A percentile compares a stretch with the other conserved stretches of the same genome.
phyloP scores from a whole-genome alignment of 2,888 invertebrate genomes.

The Nomada lathburiana region DNA sequence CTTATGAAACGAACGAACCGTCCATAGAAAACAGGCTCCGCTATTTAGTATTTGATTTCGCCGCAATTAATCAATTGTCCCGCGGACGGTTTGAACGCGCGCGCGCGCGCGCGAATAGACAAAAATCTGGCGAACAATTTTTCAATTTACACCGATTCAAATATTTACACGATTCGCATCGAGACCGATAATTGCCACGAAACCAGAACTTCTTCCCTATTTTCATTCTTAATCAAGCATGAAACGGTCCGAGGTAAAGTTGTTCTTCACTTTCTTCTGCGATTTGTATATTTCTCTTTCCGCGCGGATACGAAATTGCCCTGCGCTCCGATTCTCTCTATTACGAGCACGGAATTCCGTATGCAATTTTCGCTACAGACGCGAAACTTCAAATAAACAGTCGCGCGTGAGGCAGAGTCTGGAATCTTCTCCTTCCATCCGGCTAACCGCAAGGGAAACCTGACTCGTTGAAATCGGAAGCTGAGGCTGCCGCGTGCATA shows the following conservation, averaged over 20 bases:
- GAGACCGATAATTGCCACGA: too few species aligned
- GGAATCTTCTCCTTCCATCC: slow-evolving; percentile 21
- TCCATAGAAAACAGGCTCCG: neutral
- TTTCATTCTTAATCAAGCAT: neutral
- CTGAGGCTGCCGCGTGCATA: slow-evolving; percentile 7
- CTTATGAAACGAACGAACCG: slow-evolving; percentile 17
- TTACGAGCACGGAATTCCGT: neutral
- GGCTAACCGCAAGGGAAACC: slow-evolving; percentile 22
- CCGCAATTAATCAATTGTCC: neutral
- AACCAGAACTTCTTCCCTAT: too few species aligned
- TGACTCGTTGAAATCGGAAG: slow-evolving; percentile 9
- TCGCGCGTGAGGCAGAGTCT: slow-evolving; percentile 3
- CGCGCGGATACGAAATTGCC: neutral
- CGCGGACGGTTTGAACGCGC: neutral
- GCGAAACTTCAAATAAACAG: neutral
- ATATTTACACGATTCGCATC: too few species aligned
- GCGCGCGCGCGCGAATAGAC: too few species aligned
- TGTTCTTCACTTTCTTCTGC: neutral
- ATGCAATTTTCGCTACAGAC: slow-evolving; percentile 5
- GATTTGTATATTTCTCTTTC: neutral
- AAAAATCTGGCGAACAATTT: too few species aligned
- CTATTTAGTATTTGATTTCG: neutral
- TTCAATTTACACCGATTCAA: too few species aligned
- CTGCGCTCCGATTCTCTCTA: neutral
- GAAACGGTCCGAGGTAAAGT: too few species aligned